phyloP scores from a whole-genome alignment of 2,888 invertebrate species.

The Anoplius nigerrimus region DNA sequence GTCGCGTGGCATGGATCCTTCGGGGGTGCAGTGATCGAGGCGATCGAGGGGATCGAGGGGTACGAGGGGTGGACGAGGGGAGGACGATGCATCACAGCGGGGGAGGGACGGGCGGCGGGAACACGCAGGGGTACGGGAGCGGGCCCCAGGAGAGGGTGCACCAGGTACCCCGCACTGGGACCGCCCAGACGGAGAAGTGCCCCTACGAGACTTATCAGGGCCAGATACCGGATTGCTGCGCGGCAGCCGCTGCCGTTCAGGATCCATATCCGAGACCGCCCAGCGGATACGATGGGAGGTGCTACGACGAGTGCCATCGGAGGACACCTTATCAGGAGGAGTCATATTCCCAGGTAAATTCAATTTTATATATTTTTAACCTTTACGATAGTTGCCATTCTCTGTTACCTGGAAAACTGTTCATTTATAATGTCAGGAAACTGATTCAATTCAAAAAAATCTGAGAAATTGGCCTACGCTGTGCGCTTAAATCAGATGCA shows the following conservation, averaged over 20 bases:
- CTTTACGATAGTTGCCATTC: too few species aligned
- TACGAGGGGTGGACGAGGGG: conserved; percentile 36
- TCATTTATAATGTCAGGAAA: too few species aligned
- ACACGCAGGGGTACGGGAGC: conserved; percentile 64
- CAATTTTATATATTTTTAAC: conserved; percentile 8
- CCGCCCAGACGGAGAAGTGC: conserved; percentile 64
- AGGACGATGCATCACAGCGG: conserved; percentile 70
- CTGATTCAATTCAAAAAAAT: too few species aligned
- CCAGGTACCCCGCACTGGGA: conserved; percentile 60
- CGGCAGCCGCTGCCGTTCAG: conserved; percentile 71
- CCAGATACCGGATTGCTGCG: conserved; percentile 75
- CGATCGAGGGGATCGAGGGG: conserved; percentile 31
- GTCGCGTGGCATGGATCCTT: not conserved
- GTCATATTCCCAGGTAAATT: conserved; percentile 67
- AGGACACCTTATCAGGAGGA: conserved; percentile 71
- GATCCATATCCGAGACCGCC: conserved; percentile 74
- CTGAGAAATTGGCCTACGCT: too few species aligned
- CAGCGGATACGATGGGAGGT: conserved; percentile 71
- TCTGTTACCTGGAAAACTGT: too few species aligned
- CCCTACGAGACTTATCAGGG: conserved; percentile 73
- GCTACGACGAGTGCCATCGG: conserved; percentile 71
- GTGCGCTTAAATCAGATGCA: too few species aligned
- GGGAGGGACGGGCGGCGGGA: conserved; percentile 39
- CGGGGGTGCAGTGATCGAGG: conserved; percentile 49
- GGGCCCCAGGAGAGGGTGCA: conserved; percentile 70